phyloP scores from a whole-genome alignment of 1,140 invertebrate species.

The Pseudomyrmex sp. region DNA sequence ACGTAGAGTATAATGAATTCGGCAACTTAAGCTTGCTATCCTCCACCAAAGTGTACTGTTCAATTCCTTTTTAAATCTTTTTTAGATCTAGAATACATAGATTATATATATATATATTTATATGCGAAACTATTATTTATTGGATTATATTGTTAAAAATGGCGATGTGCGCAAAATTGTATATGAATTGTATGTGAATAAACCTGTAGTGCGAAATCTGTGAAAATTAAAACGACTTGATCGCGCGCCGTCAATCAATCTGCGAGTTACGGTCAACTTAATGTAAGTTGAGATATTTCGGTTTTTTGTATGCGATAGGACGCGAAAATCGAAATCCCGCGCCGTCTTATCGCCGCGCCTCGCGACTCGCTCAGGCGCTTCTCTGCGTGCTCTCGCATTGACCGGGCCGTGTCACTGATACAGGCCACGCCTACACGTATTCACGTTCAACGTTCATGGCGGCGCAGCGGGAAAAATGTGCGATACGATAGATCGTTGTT shows the following conservation, averaged over 20 bases:
- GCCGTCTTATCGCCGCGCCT: not conserved
- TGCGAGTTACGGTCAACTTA: too few relatives aligned
- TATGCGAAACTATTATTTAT: not conserved
- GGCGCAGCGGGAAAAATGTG: slow-evolving; percentile 59
- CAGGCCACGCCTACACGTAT: slow-evolving; percentile 67
- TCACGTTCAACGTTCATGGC: slow-evolving; percentile 67
- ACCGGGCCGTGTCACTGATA: slow-evolving; percentile 30
- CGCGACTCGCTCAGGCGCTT: not conserved
- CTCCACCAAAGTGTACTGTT: not conserved
- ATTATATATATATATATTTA: too few relatives aligned
- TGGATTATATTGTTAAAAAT: not conserved
- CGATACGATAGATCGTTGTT: slow-evolving; percentile 54
- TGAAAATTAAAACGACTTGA: not conserved
- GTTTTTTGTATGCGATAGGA: too few relatives aligned
- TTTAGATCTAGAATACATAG: too few relatives aligned
- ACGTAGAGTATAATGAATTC: not conserved
- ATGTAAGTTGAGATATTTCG: too few relatives aligned
- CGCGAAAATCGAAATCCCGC: slow-evolving; percentile 19
- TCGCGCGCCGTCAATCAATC: not conserved
- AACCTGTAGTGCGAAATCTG: not conserved
- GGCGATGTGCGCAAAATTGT: not conserved
- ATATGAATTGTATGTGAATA: not conserved
- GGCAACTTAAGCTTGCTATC: slow-evolving; percentile 7
- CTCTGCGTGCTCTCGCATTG: slow-evolving; percentile 50
- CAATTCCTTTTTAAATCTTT: not conserved